A percentile compares a stretch with the other conserved stretches of the same genome.
Conservation (phyloP, 2,113 vertebrate genomes). For the Danio rerio region DNA sequence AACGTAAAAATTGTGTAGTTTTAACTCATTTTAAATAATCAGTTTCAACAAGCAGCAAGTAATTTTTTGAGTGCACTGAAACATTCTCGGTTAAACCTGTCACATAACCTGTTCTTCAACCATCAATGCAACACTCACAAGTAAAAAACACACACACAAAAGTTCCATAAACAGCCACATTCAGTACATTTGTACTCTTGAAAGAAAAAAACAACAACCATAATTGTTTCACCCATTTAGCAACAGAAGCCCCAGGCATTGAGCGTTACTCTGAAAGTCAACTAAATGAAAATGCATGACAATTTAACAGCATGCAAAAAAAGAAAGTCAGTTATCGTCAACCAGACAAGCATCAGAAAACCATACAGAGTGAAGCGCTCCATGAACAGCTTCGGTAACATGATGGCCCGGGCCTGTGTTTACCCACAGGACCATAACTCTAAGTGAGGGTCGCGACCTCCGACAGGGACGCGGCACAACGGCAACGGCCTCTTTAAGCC, state of each 20-base stretch:
- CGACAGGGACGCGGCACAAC: constrained; percentile 8
- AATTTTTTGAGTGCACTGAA: neutral
- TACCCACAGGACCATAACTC: constrained; percentile 33
- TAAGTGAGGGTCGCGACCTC: constrained; percentile 41
- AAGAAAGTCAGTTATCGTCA: too few relatives aligned
- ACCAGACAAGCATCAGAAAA: too few relatives aligned
- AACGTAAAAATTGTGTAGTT: too few relatives aligned
- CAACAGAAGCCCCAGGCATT: neutral
- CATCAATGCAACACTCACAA: constrained; percentile 5
- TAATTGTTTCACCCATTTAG: neutral
- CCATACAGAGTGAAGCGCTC: neutral
- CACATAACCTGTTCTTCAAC: constrained; percentile 35
- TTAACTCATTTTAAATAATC: too few relatives aligned
- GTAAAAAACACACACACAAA: neutral
- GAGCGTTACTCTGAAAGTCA: too few relatives aligned
- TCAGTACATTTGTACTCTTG: neutral
- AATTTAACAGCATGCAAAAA: too few relatives aligned
- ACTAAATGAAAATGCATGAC: too few relatives aligned
- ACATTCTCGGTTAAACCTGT: constrained; percentile 2
- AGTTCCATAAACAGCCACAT: constrained; percentile 1
- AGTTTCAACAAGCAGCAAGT: too few relatives aligned
- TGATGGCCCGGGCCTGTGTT: constrained; percentile 2
- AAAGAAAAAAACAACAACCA: neutral
- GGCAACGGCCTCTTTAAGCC: constrained; percentile 54
- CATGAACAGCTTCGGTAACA: neutral